Conservation (phyloP, 1,140 invertebrate species). For the Zelostemma sp. region DNA sequence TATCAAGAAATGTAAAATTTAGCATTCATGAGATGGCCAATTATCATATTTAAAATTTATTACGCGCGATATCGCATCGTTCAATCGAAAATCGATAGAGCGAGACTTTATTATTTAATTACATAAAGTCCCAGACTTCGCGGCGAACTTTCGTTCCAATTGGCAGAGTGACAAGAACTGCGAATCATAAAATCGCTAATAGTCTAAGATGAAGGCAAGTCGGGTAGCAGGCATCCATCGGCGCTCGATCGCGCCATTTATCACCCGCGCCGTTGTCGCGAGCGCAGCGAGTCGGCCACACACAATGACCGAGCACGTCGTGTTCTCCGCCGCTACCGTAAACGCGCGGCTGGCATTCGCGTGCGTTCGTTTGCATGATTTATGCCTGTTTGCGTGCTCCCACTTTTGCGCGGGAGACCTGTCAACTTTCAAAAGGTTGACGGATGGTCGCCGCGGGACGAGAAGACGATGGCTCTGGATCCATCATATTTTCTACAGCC, state of each 20-base stretch:
- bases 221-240: conserved; percentile 41
- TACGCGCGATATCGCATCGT: too few relatives aligned
- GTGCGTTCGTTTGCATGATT: background rate
- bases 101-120: too few relatives aligned
- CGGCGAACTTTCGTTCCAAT: too few relatives aligned
- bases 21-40: too few relatives aligned
- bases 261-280: conserved; percentile 48
- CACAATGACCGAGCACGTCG: conserved; percentile 21
- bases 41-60: too few relatives aligned
- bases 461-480: conserved; percentile 60
- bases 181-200: too few relatives aligned
- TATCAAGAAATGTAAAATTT: too few relatives aligned
- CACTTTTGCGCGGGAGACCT: conserved; percentile 35
- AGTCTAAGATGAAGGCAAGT: conserved; percentile 26
- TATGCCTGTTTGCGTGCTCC: conserved; percentile 1
- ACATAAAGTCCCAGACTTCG: too few relatives aligned
- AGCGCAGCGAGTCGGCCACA: conserved; percentile 27
- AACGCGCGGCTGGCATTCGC: background rate
- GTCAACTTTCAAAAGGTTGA: conserved; percentile 65
- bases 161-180: too few relatives aligned
- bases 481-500: conserved; percentile 60
- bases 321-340: conserved; percentile 1
- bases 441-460: conserved; percentile 67
- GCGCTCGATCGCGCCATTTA: conserved; percentile 55
- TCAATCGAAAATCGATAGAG: too few relatives aligned